Conservation (phyloP, 2,888 invertebrate species). For the Xestia ashworthii region DNA sequence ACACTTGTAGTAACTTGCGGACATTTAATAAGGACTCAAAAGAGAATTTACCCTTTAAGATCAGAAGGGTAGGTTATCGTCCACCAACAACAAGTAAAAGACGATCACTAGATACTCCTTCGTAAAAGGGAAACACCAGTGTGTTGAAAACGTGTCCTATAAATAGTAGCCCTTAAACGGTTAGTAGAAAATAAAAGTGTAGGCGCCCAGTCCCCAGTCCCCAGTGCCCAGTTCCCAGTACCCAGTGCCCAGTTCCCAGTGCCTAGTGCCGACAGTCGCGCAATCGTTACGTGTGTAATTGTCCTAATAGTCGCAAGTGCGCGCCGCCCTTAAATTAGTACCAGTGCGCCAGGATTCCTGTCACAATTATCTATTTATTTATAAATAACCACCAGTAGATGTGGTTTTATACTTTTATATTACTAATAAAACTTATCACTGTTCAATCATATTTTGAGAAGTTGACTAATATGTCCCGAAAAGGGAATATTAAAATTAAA, state of each 20-base stretch:
- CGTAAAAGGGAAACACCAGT: conserved; percentile 15
- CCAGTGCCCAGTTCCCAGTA: conserved; percentile 17
- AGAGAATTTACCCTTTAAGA: background rate
- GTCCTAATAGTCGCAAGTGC: conserved; percentile 62
- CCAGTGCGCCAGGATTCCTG: conserved; percentile 38
- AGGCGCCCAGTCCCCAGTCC: conserved; percentile 26
- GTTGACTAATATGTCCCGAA: too few species aligned
- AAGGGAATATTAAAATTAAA: background rate
- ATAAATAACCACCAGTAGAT: conserved; percentile 33
- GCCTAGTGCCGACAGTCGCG: conserved; percentile 43
- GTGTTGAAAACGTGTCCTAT: conserved; percentile 37
- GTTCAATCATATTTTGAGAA: background rate
- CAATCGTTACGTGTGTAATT: conserved; percentile 66
- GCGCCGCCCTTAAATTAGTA: conserved; percentile 60
- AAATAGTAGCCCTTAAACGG: conserved; percentile 45
- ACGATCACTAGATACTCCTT: background rate
- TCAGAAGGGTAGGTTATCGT: background rate
- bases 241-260: conserved; percentile 21
- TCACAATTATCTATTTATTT: conserved; percentile 42
- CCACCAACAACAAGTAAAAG: conserved; percentile 11
- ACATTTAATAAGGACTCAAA: background rate
- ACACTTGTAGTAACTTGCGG: background rate
- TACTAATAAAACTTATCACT: background rate
- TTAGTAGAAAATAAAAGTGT: conserved; percentile 53
- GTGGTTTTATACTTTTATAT: background rate